Base-by-base conservation (phyloP, 2,113 vertebrate species). In the Lophotis ruficrista region DNA sequence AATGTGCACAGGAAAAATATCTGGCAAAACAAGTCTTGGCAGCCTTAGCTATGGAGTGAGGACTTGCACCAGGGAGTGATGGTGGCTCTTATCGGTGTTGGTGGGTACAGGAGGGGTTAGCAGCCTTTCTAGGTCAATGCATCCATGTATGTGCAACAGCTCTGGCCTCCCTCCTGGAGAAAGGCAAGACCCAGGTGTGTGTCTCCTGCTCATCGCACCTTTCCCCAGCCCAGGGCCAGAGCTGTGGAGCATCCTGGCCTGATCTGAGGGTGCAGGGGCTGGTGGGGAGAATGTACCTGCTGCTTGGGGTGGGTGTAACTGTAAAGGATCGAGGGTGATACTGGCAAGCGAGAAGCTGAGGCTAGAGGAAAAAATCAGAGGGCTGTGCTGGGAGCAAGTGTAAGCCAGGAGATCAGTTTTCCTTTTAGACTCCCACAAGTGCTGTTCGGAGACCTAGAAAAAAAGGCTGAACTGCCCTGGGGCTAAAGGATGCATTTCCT, bases 61-160 rank as follows among this genome's bases (percentile, higher is more conserved):
- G 41, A 16, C 17, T 66, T 81, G 37, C 37, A 88, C 54, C 20
- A 69, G 45, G 41, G 37, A 50, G 22, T 27, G 65, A 25, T 50
- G 53, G 48, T 45, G 77, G 48, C 56, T 92, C 31, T 92, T 60
- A 47, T 37, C 3, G 1, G 65, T 33, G 68, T 60, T 87, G 80
- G 45, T 0, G 0, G 71, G 38, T 25, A n/a, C 76, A 66, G 68
- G n/a, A 73, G 71, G 57, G 70, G 25, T 14, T n/a, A 58, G 77
- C 66, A 90, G 69, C 77, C 60, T 69, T 48, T 73, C 31, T 60
- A 62, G 76, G 76, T 54, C 72, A 89, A 41, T 7, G 14, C 47
- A 50, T 54, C 56, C 60, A 7, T 5, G 13, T 2, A 4, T 1
- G 15, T 50, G 23, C 41, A 25, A 18, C 0, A 0, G 25, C 62